Evolutionary conservation across 1,140 invertebrate species (phyloP).

Genomic region (Conus ventricosus): DNA sequence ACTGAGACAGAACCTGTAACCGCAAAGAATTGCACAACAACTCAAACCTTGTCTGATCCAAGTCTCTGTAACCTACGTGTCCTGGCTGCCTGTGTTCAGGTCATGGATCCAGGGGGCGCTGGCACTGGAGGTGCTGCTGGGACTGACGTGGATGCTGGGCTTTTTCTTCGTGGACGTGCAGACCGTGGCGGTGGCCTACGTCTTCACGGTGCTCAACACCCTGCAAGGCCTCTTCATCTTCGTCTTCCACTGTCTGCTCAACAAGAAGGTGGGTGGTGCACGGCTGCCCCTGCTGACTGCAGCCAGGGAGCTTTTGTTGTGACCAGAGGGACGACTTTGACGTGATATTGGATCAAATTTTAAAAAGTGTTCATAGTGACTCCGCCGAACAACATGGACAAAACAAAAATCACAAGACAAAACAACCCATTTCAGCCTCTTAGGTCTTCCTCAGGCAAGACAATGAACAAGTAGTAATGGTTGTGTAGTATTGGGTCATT

Average conservation of each 20-base stretch:
- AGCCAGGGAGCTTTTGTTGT: neutral
- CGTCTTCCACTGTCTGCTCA: conserved; percentile 75
- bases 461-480: too few species aligned
- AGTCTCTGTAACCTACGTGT: too few species aligned
- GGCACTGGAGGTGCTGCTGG: conserved; percentile 77
- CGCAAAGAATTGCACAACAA: too few species aligned
- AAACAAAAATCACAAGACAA: too few species aligned
- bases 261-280: conserved; percentile 63
- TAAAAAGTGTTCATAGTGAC: neutral
- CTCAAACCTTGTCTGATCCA: too few species aligned
- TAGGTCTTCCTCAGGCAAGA: too few species aligned
- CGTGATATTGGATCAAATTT: neutral
- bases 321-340: too few species aligned
- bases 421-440: too few species aligned
- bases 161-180: conserved; percentile 75
- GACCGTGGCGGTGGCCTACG: conserved; percentile 75
- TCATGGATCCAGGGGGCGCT: conserved; percentile 76
- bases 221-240: conserved; percentile 78
- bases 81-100: conserved; percentile 38
- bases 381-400: too few species aligned
- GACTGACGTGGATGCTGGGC: conserved; percentile 79
- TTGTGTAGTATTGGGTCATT: too few species aligned
- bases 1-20: too few species aligned
- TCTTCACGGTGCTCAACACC: conserved; percentile 77
- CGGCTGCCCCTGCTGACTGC: neutral